Percentiles rank a stretch among this genome's conserved stretches.
phyloP scores from a whole-genome alignment of 2,113 vertebrate species.

The Panthera leo region DNA sequence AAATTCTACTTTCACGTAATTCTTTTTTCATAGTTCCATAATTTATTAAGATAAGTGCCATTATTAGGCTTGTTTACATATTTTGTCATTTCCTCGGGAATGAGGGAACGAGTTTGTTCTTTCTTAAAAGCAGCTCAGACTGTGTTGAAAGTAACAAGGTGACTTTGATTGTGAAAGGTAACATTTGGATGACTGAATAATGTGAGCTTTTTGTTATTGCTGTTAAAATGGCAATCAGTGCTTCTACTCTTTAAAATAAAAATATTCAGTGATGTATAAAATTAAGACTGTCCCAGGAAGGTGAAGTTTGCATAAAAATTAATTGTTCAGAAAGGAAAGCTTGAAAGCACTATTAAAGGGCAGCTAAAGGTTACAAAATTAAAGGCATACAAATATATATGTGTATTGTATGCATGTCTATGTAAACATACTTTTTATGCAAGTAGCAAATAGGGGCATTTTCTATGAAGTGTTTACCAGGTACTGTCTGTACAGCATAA shows the following conservation, averaged over 20 bases:
- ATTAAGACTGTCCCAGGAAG: background rate
- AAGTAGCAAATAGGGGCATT: background rate
- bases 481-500: background rate
- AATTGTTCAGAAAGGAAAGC: background rate
- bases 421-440: background rate
- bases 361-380: background rate
- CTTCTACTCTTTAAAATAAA: slow-evolving; percentile 17
- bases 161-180: background rate
- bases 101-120: background rate
- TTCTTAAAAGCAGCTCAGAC: background rate
- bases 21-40: background rate
- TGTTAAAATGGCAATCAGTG: background rate
- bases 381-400: background rate
- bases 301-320: background rate
- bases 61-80: background rate
- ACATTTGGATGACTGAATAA: background rate
- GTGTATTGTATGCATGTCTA: background rate
- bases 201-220: background rate
- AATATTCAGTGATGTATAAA: background rate
- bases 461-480: background rate
- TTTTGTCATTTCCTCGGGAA: background rate
- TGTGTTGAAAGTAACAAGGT: background rate
- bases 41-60: background rate
- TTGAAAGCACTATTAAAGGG: background rate
- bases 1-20: background rate